Evolutionary conservation across 2,888 invertebrate species (phyloP), one percentile per base, ranked within the genome.

Genomic region (Pilophorus perplexus): DNA sequence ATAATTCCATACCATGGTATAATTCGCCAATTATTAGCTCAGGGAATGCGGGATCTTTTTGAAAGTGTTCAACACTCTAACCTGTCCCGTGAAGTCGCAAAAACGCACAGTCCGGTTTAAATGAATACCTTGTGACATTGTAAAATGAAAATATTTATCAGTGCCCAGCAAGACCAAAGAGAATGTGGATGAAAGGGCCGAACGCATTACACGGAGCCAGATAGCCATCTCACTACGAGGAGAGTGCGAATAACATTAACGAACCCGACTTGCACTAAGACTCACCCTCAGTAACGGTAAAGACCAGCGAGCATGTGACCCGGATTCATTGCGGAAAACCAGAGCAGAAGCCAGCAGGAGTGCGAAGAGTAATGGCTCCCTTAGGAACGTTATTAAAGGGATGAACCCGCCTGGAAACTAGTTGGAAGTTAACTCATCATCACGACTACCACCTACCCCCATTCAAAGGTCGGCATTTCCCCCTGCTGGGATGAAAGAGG

Each of bases 341-440:
- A 28, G 62, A 46, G 62, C 48, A n/a, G 14, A 23, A 14, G 27
- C 10, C n/a, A n/a, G 2, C 23, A 3, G 25, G 4, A 40, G 10
- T 20, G 22, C n/a, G 59, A 42, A 62, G 62, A 62, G 46, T 27
- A 46, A 62, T 48, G 44, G 46, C 37, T 33, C 62, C 62, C 62
- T 46, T 18, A 38, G 48, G 62, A 62, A 46, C 46, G 33, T 23
- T 62, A 62, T 48, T 62, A 18, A 28, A 27, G 33, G 46, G 59
- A 42, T 38, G 38, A 46, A 46, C 23, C 46, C 18, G 28, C 28
- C 28, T 2, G 38, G 55, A 38, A 55, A 55, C 55, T 44, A 62
- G 46, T 46, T 46, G 44, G 33, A 22, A 48, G 44, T 62, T 62
- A 62, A 62, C 62, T 62, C 62, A 62, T 62, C 62, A 62, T 62